Evolutionary conservation across 2,888 invertebrate genomes (phyloP).

Genomic region (Cantharis flavilabris): DNA sequence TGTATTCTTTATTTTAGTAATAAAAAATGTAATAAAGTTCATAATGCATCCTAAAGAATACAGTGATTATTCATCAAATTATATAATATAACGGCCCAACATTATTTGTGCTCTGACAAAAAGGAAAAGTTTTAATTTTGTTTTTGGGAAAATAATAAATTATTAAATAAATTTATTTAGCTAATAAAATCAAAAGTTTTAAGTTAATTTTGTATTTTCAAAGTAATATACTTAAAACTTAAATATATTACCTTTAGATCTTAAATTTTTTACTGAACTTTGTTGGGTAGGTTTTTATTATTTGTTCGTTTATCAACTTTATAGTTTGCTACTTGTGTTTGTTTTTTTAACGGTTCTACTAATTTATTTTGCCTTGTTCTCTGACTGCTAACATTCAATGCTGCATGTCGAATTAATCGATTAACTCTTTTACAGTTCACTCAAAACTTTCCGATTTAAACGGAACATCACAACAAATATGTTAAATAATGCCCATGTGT

Average conservation of each 20-base stretch:
- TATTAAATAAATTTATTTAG: background rate
- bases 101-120: background rate
- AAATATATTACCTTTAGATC: background rate
- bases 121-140: no score
- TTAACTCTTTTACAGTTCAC: background rate
- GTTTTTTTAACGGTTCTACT: background rate
- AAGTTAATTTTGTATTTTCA: background rate
- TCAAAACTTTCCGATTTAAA: background rate
- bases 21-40: no score
- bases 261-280: background rate
- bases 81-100: background rate
- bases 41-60: no score
- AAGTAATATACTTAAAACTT: background rate
- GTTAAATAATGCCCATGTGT: background rate
- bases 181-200: background rate
- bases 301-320: background rate
- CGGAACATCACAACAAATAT: background rate
- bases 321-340: background rate
- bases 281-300: background rate
- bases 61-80: background rate
- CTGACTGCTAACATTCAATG: background rate
- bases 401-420: background rate
- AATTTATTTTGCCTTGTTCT: background rate
- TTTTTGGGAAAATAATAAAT: no score
- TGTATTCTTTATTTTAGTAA: background rate